Evolutionary conservation across 1,140 invertebrate genomes (phyloP), one percentile per base, ranked within the genome.

Genomic region (Cecropterus lyciades): DNA sequence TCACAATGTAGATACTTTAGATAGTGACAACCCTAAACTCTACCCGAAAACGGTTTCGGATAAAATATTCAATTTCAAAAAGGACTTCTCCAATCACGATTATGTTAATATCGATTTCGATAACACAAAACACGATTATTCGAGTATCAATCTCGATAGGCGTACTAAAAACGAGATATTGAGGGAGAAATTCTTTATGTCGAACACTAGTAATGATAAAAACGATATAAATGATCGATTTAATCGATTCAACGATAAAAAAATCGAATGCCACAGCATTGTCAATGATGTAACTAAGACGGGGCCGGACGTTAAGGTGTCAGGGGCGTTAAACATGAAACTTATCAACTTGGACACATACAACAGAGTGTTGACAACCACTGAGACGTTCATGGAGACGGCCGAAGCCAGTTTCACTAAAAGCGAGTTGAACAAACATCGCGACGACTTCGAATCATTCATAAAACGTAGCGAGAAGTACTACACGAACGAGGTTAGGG

Each of bases 221-320:
- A 90, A 89, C 17, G 77, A 87, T 24, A 79, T 92, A 2, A 89
- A 88, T 33, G 87, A 89, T 60, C 69, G 66, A 30, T 80, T 85
- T 14, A 91, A 89, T 62, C 68, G 72, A 33, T 73, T 69, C n/a
- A 85, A 84, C 45, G 85, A 87, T 15, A 87, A 83, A 63, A 91
- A 89, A 65, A 92, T 92, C 42, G 92, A 92, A 66, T 92, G 90
- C 60, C 89, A 89, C 59, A 91, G 85, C 17, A 92, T 92, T 9
- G 73, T 75, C 48, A 92, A 90, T 45, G 90, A 92, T 43, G 77
- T 91, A 0, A 85, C 84, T 0, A 85, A 87, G 69, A 67, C 78
- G 0, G 90, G 86, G 0, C 75, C 79, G 0, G 78, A 89, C 42
- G 78, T 88, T 0, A 85, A 87, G 69, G 91, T 92, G 0, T 64